phyloP scores from a whole-genome alignment of 2,797 vertebrate genomes.

The Characodon lateralis region DNA sequence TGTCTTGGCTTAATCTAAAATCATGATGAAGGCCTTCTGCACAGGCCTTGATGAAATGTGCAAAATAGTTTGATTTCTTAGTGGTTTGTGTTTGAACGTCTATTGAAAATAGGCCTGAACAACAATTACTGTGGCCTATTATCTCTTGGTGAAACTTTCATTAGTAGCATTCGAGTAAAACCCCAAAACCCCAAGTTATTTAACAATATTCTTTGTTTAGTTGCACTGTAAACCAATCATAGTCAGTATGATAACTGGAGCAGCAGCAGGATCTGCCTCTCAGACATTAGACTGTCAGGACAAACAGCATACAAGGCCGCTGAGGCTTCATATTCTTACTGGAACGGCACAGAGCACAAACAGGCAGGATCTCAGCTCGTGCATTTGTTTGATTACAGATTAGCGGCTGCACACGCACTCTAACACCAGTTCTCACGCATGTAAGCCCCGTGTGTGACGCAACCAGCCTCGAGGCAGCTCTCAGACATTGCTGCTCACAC shows the following conservation, averaged over 20 bases:
- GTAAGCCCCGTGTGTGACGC: constrained; percentile 4
- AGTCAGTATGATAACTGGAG: constrained; percentile 24
- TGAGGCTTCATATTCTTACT: constrained; percentile 35
- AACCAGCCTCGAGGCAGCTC: constrained; percentile 34
- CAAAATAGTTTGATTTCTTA: not conserved
- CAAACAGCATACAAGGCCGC: constrained; percentile 38
- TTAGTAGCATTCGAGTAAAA: not conserved
- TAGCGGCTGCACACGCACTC: constrained; percentile 10
- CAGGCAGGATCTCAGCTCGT: constrained; percentile 31
- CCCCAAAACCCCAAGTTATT: no score
- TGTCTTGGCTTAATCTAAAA: not conserved
- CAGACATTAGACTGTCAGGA: constrained; percentile 43
- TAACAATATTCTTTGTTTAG: not conserved
- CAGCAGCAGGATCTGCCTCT: constrained; percentile 5
- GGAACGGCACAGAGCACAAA: constrained; percentile 24
- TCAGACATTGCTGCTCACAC: constrained; percentile 35
- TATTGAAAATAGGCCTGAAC: not conserved
- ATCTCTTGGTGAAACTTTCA: not conserved
- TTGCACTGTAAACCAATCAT: constrained; percentile 14
- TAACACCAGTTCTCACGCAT: constrained; percentile 6
- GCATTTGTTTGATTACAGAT: constrained; percentile 50
- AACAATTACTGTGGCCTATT: not conserved
- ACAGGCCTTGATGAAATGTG: not conserved
- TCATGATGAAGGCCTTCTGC: not conserved
- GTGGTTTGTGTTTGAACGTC: not conserved